Conservation (phyloP, 2,888 invertebrate genomes). For the Yponomeuta plumbellus region DNA sequence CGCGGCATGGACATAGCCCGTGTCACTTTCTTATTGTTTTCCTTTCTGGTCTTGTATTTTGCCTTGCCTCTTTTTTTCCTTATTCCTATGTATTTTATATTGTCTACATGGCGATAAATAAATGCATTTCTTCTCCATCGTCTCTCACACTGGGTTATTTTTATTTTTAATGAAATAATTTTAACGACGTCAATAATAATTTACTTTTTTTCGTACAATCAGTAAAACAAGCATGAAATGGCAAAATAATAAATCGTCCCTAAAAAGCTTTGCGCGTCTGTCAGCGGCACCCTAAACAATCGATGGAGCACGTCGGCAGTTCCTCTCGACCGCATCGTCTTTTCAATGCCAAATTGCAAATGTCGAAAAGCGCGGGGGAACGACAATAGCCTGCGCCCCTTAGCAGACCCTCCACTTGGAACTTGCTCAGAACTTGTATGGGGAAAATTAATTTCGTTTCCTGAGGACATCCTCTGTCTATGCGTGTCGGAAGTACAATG, state of each 20-base stretch:
- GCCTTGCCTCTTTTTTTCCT: too few species aligned
- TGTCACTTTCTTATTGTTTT: too few species aligned
- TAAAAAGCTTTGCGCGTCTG: not conserved
- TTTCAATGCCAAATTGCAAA: slow-evolving; percentile 35
- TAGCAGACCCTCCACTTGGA: slow-evolving; percentile 28
- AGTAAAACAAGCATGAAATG: not conserved
- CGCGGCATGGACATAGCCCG: too few species aligned
- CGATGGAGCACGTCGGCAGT: slow-evolving; percentile 25
- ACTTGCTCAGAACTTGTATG: not conserved
- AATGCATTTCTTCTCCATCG: too few species aligned
- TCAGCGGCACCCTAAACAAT: slow-evolving; percentile 14
- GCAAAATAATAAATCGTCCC: not conserved
- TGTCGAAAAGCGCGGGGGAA: slow-evolving; percentile 33
- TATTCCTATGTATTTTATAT: too few species aligned
- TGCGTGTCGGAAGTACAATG: not conserved
- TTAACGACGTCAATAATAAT: too few species aligned
- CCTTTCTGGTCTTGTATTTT: too few species aligned
- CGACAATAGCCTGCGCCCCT: slow-evolving; percentile 31
- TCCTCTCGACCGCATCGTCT: slow-evolving; percentile 30
- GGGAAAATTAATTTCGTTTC: slow-evolving; percentile 7
- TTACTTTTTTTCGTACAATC: not conserved
- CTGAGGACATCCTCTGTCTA: slow-evolving; percentile 4
- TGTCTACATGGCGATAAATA: too few species aligned
- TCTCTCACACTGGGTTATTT: too few species aligned
- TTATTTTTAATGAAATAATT: too few species aligned